These are phyloP conservation scores for Microchrysa polita DNA, from an alignment of 2,888 invertebrate genomes.

Conservation along the genomic window DNA sequence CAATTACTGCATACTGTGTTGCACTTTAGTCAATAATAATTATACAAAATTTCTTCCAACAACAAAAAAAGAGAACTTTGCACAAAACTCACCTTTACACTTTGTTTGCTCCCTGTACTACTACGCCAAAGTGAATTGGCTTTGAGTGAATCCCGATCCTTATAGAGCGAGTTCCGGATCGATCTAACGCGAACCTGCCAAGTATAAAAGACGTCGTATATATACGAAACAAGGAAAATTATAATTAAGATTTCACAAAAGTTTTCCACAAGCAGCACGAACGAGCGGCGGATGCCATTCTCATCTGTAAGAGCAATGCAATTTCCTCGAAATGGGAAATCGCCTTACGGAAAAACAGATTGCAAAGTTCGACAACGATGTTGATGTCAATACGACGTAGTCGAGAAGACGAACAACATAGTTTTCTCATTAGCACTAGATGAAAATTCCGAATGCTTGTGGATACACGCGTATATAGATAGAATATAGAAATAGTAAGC, in stretches of 20 bases:
- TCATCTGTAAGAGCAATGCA: no score
- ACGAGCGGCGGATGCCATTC: no score
- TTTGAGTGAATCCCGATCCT: conserved; percentile 55
- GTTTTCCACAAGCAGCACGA: neutral
- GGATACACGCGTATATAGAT: no score
- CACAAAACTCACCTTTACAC: conserved; percentile 43
- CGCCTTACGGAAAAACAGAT: no score
- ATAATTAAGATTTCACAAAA: conserved; percentile 16
- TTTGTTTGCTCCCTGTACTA: conserved; percentile 52
- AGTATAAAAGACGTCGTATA: neutral
- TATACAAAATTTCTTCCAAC: no score
- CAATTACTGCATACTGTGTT: no score
- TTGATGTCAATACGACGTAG: no score
- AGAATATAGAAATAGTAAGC: neutral
- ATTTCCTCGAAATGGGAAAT: no score
- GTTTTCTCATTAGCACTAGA: conserved; percentile 29
- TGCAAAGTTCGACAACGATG: no score
- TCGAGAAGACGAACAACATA: neutral
- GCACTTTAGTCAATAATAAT: no score
- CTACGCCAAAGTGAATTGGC: conserved; percentile 55
- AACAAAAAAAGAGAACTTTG: neutral
- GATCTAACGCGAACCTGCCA: conserved; percentile 57
- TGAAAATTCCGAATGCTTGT: neutral
- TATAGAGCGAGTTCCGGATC: conserved; percentile 55
- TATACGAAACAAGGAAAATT: conserved; percentile 24